phyloP scores from a whole-genome alignment of 37 sponge, comb jelly and placozoan genomes.

The Lycopodina hypogea region DNA sequence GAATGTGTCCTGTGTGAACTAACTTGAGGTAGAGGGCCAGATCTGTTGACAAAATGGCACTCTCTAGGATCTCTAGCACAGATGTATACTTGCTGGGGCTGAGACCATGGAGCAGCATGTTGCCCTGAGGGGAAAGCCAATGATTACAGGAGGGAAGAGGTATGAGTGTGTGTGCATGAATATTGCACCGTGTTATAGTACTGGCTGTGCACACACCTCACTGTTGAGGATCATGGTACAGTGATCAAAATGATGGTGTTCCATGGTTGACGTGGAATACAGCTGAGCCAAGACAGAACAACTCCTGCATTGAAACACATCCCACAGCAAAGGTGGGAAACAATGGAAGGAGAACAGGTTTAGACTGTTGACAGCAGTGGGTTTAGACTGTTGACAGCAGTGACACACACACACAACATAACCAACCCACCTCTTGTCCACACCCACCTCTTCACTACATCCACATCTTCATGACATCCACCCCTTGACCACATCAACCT shows the following conservation, averaged over 20 bases:
- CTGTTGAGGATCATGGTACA: slow-evolving; percentile 92
- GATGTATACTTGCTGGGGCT: slow-evolving; percentile 48
- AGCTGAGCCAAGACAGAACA: slow-evolving; percentile 72
- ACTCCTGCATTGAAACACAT: slow-evolving; percentile 24
- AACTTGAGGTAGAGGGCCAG: slow-evolving; percentile 86
- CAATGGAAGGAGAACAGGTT: too few relatives aligned
- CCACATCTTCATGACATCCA: too few relatives aligned
- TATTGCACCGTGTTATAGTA: neutral
- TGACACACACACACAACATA: too few relatives aligned
- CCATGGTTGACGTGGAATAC: slow-evolving; percentile 93
- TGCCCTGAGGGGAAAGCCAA: slow-evolving; percentile 52
- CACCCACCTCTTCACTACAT: too few relatives aligned
- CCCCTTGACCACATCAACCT: too few relatives aligned
- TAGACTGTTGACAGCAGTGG: too few relatives aligned
- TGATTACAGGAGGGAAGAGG: neutral
- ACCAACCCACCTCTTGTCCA: too few relatives aligned
- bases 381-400: too few relatives aligned
- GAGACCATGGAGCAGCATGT: slow-evolving; percentile 62
- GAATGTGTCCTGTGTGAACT: slow-evolving; percentile 18
- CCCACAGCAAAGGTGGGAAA: neutral
- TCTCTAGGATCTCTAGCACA: slow-evolving; percentile 59
- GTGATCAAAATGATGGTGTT: slow-evolving; percentile 95
- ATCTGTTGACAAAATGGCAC: slow-evolving; percentile 89
- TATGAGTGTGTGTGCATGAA: neutral
- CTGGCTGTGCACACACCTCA: slow-evolving; percentile 19